phyloP scores from a whole-genome alignment of 2,888 invertebrate species.

The Aelia acuminata region DNA sequence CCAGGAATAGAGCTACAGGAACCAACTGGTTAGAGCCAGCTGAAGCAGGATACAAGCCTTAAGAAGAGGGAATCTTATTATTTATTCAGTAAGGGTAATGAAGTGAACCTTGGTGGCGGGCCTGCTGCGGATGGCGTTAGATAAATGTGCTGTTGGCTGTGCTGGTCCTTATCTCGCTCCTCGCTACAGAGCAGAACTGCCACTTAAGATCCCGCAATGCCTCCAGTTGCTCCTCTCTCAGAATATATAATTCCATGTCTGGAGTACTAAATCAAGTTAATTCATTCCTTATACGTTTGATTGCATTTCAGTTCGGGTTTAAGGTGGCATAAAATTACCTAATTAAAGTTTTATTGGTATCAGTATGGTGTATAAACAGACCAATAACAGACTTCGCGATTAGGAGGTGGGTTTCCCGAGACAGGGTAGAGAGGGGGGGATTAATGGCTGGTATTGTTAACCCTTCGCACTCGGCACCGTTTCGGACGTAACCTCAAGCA shows the following conservation, averaged over 20 bases:
- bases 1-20: neutral
- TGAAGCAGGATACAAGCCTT: neutral
- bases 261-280: conserved; percentile 5
- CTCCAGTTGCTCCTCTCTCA: neutral
- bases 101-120: neutral
- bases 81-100: conserved; percentile 34
- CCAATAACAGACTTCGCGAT: too few species aligned
- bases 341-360: too few species aligned
- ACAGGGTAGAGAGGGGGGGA: too few species aligned
- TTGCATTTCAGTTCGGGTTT: neutral
- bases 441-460: too few species aligned
- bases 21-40: neutral
- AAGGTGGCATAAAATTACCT: neutral
- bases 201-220: conserved; percentile 24
- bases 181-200: neutral
- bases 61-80: neutral
- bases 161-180: neutral
- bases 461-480: too few species aligned
- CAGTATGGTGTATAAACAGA: too few species aligned
- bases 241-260: neutral
- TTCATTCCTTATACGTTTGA: neutral
- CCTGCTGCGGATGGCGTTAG: conserved; percentile 10
- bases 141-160: neutral
- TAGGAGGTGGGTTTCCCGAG: too few species aligned
- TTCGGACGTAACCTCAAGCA: too few species aligned